Evolutionary conservation across 2,113 vertebrate genomes (phyloP), one percentile per base, ranked within the genome.

Genomic region (Planiliza haematocheilus): DNA sequence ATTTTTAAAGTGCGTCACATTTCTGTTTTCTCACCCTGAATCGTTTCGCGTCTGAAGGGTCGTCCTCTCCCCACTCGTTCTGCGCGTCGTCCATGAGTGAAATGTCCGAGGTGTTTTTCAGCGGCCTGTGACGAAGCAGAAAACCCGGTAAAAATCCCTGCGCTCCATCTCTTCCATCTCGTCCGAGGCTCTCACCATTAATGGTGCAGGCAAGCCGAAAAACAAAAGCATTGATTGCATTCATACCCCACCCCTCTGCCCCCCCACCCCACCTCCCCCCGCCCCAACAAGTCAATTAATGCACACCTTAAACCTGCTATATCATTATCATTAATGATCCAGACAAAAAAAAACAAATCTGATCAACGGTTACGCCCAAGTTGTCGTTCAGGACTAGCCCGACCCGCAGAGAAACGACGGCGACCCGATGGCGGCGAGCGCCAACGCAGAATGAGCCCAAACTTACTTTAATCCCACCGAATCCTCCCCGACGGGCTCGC

Each of bases 401-500:
- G 58, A 79, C 77, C 55, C 8, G 5, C 30, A 56, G 70, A 59
- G 14, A 69, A 50, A 41, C 67, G n/a, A n/a, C n/a, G 12, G 24
- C 42, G 17, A 30, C 30, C 43, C 21, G 20, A 41, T n/a, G 46
- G 56, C 60, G 61, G 10, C 0, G 53, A 51, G 45, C 3, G 36
- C 24, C 21, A 38, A 21, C 8, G 16, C 16, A 1, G 50, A 83
- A 79, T 45, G 50, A 72, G 61, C 16, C 3, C 4, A 66, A 86
- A 96, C 98, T 96, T 90, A 99, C 97, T 98, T 98, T 77, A 99
- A 93, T 24, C 97, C 96, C 49, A 99, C 97, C 0, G 97, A 97
- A 88, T 99, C 98, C 92, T 99, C 96, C 30, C 98, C 97, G 0
- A 99, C 96, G 0, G 98, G 97, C 43, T 99, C 97, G 2, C 97